Base-by-base conservation (phyloP, 2,113 vertebrate genomes). In the Haemorhous mexicanus region DNA sequence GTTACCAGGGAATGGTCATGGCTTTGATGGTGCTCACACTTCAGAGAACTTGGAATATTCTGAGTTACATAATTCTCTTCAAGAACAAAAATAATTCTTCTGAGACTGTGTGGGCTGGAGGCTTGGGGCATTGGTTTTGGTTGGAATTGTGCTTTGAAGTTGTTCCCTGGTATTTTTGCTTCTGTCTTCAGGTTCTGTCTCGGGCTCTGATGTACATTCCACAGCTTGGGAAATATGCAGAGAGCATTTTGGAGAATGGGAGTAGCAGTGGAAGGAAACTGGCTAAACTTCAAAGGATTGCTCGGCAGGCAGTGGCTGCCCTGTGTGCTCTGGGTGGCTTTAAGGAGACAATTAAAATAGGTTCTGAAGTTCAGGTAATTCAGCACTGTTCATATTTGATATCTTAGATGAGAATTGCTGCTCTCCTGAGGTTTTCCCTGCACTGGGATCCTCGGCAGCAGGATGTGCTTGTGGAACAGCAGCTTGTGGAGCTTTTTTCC, bases 281-380 rank as follows among this genome's bases (percentile, higher is more conserved):
- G 13, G 99, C 99, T 43, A 99, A 99, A 73, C 98, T 99, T 89
- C 99, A 99, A 87, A 98, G 99, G 67, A 99, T 99, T 13, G 99
- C 99, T 76, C 98, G 99, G 58, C 99, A 99, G 97, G 99, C 99
- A 4, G 98, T 99, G 11, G 99, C 99, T 28, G 99, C 99, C 7
- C 98, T 99, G 39, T 99, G 99, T 72, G 99, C 99, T 18, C 98
- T 99, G 12, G 99, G 99, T 26, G 99, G 99, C 97, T 99, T 99
- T 97, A 99, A 99, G 95, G 99, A 99, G 97, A 99, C 99, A 2
- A 99, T 99, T 97, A 99, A 99, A 98, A 99, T 99, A 53, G 99
- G 99, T 93, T 99, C 99, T 26, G 99, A 99, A 96, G 99, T 99
- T 61, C 99, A 99, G 99, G 99, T 99, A 96, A 97, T 85, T 67